A percentile compares a stretch with the other conserved stretches of the same genome.
phyloP scores from a whole-genome alignment of 2,797 vertebrate species.

The Hemitrygon akajei region DNA sequence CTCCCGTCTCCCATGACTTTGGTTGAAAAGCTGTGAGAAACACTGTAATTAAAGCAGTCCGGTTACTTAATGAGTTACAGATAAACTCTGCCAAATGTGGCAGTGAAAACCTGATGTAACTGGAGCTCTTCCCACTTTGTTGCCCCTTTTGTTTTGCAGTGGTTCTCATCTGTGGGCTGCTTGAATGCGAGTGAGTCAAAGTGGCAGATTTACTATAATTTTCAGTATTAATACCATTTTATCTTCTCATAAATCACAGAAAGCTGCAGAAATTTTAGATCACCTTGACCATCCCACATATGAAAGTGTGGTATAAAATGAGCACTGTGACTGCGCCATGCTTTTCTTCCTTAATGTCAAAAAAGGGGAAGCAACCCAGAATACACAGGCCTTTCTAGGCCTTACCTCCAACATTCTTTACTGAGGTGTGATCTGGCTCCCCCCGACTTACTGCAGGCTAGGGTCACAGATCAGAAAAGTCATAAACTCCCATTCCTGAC shows the following conservation, averaged over 20 bases:
- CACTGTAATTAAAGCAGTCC: too few species aligned
- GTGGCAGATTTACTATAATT: neutral
- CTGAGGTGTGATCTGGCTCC: neutral
- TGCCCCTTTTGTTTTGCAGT: neutral
- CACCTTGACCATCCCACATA: too few species aligned
- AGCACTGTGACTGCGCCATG: neutral
- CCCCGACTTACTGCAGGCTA: neutral
- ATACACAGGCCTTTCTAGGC: neutral
- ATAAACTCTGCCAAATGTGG: neutral
- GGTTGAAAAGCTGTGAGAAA: neutral
- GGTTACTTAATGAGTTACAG: neutral
- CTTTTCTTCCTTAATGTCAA: neutral
- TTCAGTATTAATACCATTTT: neutral
- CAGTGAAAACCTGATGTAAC: neutral
- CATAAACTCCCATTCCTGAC: too few species aligned
- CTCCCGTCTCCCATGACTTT: neutral
- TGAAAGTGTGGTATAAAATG: neutral
- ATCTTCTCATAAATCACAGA: neutral
- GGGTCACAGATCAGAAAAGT: neutral
- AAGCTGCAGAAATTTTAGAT: too few species aligned
- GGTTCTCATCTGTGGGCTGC: neutral
- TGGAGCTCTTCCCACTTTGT: neutral
- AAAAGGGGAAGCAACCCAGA: neutral
- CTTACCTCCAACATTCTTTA: neutral
- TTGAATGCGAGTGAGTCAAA: neutral